Percentiles rank a stretch among this genome's conserved stretches.
Evolutionary conservation across 2,113 vertebrate species (phyloP).

Genomic region (Mormyrus iriodes): DNA sequence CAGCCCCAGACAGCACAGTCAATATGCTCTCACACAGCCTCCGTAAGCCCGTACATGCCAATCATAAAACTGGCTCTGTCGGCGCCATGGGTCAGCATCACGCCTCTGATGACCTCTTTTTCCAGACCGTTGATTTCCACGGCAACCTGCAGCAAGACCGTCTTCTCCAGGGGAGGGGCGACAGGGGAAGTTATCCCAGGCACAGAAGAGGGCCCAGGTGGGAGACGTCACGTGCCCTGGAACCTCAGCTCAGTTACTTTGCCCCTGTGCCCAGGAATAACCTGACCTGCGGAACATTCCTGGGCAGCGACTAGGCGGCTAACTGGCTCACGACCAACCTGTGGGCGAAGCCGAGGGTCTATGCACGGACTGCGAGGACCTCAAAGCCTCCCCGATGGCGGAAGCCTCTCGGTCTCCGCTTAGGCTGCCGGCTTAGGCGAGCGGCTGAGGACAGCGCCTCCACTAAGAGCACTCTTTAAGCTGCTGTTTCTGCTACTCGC

Average conservation of each 20-base stretch:
- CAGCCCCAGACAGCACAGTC: neutral
- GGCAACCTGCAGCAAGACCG: neutral
- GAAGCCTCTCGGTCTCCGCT: neutral
- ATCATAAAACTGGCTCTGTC: neutral
- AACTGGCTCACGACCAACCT: neutral
- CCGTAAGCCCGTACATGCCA: neutral
- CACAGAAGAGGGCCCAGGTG: neutral
- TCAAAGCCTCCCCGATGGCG: neutral
- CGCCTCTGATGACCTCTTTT: neutral
- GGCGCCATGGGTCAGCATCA: neutral
- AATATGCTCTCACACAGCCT: neutral
- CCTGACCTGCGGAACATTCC: neutral
- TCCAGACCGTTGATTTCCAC: neutral
- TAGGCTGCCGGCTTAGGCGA: too few relatives aligned
- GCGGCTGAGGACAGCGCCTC: neutral
- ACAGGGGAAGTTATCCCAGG: neutral
- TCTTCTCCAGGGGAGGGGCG: neutral
- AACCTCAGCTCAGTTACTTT: neutral
- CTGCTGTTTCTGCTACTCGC: neutral
- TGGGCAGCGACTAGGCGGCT: neutral
- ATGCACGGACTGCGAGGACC: neutral
- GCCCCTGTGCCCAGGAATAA: neutral
- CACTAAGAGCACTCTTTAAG: neutral
- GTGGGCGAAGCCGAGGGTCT: neutral
- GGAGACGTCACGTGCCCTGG: neutral